These are phyloP conservation scores for Albula goreensis DNA, from an alignment of 2,113 vertebrate species.

Conservation along the genomic window DNA sequence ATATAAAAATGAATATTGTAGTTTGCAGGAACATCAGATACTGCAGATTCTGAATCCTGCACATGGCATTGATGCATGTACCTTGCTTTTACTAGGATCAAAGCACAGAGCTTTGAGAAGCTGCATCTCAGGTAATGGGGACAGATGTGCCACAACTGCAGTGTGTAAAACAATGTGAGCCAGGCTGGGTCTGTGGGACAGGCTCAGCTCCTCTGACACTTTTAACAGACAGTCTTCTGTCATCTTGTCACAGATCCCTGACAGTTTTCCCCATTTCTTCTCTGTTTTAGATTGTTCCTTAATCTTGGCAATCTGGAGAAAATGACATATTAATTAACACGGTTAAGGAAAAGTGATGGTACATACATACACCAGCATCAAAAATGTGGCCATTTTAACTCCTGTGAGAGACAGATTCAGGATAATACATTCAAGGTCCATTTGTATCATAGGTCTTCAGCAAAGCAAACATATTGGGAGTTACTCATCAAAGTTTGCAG, in stretches of 20 bases:
- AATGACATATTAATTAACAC: neutral
- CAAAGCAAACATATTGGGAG: too few relatives aligned
- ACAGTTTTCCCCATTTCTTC: conserved; percentile 16
- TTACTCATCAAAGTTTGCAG: too few relatives aligned
- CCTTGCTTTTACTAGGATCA: conserved; percentile 28
- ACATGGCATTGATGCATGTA: neutral
- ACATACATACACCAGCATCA: too few relatives aligned
- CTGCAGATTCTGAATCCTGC: neutral
- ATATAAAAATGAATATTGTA: neutral
- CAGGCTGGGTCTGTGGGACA: neutral
- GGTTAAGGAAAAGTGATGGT: too few relatives aligned
- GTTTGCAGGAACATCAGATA: neutral
- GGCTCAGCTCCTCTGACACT: conserved; percentile 15
- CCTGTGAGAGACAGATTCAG: too few relatives aligned
- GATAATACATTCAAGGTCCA: too few relatives aligned
- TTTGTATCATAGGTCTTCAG: too few relatives aligned
- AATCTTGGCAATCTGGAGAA: conserved; percentile 27
- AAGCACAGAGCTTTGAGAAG: conserved; percentile 43
- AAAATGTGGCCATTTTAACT: too few relatives aligned
- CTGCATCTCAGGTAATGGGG: conserved; percentile 27
- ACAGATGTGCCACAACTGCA: conserved; percentile 28
- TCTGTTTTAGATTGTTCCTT: conserved; percentile 6
- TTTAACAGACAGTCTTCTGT: conserved; percentile 12
- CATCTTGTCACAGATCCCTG: conserved; percentile 24
- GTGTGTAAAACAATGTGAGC: conserved; percentile 36